Conservation (phyloP, 2,113 vertebrate genomes). For the Eretmochelys imbricata region DNA sequence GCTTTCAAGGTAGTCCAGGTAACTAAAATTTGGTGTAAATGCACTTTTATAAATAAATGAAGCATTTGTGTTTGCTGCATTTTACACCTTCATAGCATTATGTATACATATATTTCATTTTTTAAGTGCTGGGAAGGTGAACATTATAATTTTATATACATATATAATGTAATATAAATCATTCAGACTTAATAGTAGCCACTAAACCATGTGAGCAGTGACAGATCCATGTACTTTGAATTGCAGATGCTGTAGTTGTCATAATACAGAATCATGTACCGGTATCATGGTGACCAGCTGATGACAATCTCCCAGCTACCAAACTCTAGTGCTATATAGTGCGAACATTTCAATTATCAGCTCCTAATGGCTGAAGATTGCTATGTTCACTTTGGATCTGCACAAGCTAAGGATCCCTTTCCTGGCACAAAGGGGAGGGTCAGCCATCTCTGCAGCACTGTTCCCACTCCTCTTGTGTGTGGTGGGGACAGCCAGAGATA, state of each 20-base stretch:
- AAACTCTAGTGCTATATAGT: neutral
- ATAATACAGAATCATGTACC: neutral
- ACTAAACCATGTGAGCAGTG: constrained; percentile 11
- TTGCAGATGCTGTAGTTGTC: neutral
- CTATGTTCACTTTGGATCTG: neutral
- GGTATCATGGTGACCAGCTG: neutral
- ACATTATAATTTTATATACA: accelerated
- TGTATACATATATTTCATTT: accelerated
- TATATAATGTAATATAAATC: neutral
- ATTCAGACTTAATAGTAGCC: neutral
- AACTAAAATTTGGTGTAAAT: neutral
- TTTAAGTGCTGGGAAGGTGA: neutral
- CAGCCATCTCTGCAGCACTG: neutral
- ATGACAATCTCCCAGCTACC: constrained; percentile 16
- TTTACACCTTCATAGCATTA: neutral
- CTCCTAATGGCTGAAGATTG: neutral
- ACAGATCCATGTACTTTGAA: constrained; percentile 18
- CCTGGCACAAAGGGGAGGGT: neutral
- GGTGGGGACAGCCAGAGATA: neutral
- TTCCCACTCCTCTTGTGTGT: accelerated
- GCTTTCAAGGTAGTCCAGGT: neutral
- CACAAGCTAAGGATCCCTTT: accelerated
- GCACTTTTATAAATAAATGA: neutral
- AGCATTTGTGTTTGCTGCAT: neutral
- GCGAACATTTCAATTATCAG: neutral